Evolutionary conservation across 2,113 vertebrate genomes (phyloP).

Genomic region (Romanogobio albipinnatus): DNA sequence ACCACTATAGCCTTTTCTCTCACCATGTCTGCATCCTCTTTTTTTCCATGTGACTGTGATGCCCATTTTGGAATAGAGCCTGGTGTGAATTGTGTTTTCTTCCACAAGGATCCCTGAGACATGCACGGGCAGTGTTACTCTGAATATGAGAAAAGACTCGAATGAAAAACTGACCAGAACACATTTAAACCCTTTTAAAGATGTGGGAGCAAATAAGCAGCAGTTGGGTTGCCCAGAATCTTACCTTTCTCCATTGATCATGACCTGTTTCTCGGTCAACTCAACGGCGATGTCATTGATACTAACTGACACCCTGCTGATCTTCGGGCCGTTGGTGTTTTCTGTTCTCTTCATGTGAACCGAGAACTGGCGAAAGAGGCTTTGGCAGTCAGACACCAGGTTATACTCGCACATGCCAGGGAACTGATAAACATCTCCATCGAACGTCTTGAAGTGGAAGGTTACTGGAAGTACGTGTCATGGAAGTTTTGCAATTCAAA

Average conservation of each 20-base stretch:
- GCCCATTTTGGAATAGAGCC: slow-evolving; percentile 84
- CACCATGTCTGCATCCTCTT: slow-evolving; percentile 89
- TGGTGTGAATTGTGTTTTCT: slow-evolving; percentile 80
- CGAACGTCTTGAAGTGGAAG: slow-evolving; percentile 95
- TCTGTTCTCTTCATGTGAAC: slow-evolving; percentile 71
- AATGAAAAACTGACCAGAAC: not conserved
- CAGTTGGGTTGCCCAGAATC: slow-evolving; percentile 48
- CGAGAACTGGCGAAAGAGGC: slow-evolving; percentile 82
- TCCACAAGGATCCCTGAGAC: slow-evolving; percentile 82
- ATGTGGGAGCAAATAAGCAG: not conserved
- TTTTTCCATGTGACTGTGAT: slow-evolving; percentile 87
- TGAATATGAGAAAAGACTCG: slow-evolving; percentile 15
- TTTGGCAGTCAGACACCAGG: slow-evolving; percentile 86
- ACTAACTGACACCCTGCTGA: slow-evolving; percentile 76
- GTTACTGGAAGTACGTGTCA: slow-evolving; percentile 62
- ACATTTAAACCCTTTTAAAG: not conserved
- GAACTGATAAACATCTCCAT: slow-evolving; percentile 87
- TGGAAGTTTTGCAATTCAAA: no score
- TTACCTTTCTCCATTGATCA: slow-evolving; percentile 82
- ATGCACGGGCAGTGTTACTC: slow-evolving; percentile 77
- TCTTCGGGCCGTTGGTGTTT: not conserved
- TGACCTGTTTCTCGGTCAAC: slow-evolving; percentile 70
- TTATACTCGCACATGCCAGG: slow-evolving; percentile 89
- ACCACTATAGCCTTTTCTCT: slow-evolving; percentile 18
- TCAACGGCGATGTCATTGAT: slow-evolving; percentile 77